Base-by-base conservation (phyloP, 2,113 vertebrate species). In the Brachyistius frenatus region DNA sequence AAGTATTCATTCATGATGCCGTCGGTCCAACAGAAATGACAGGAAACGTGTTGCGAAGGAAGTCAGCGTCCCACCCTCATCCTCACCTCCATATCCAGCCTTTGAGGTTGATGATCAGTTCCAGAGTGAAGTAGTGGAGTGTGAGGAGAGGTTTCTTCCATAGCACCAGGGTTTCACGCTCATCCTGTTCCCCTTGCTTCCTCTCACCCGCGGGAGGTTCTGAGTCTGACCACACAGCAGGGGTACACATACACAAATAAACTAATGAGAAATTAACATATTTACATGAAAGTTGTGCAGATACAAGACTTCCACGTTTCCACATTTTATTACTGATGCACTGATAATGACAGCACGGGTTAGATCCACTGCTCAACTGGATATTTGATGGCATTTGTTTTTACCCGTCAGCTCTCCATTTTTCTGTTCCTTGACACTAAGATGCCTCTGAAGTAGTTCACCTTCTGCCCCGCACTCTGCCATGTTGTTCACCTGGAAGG, bases 51-150 rank as follows among this genome's bases (percentile, higher is more conserved):
- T 56, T 75, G 13, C 14, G 5, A 8, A 13, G 7, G n/a, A 47
- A 14, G 35, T 2, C 15, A 35, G n/a, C 36, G 39, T 53, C 47
- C 23, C 37, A 54, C 5, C 2, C 5, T 14, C 47, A 7, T 54
- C 32, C 94, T 96, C 94, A 98, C 97, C 96, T 97, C 92, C 92
- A 92, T 76, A 93, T 96, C 95, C 94, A 96, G 83, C 95, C 95
- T 92, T 95, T 95, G 74, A 96, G 89, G 84, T 91, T 93, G 93
- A 94, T 80, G 90, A 97, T 93, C 64, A 93, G 89, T 91, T 98
- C 96, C 92, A 96, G 93, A 85, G 87, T 92, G 93, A 96, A 98
- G 96, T 95, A 97, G 91, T 95, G 94, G 86, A 96, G 94, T 80
- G 95, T 97, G 92, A 95, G 64, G 23, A 95, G 80, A 3, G 96